A percentile compares a stretch with the other conserved stretches of the same genome.
These are phyloP conservation scores for Xylocopa sonorina DNA, from an alignment of 1,140 invertebrate genomes.

Conservation along the genomic window DNA sequence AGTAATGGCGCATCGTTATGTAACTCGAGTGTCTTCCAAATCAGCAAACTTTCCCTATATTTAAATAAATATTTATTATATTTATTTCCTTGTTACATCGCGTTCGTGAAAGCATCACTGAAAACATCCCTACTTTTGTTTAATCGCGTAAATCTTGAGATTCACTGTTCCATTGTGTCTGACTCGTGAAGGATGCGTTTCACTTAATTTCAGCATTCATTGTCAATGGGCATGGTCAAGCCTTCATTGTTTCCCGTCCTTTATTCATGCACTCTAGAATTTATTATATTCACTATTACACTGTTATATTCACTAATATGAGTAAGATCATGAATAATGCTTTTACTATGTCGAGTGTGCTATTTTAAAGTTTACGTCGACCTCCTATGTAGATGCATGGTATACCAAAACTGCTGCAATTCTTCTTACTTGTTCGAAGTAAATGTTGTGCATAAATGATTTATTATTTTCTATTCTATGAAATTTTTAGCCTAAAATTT, in stretches of 20 bases:
- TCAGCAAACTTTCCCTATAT: conserved; percentile 2
- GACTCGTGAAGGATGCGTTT: conserved; percentile 10
- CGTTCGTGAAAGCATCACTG: too few relatives aligned
- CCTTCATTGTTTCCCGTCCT: not conserved
- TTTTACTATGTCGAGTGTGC: conserved; percentile 7
- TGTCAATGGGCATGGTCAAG: not conserved
- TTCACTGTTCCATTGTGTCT: not conserved
- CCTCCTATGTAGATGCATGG: not conserved
- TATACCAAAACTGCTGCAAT: not conserved
- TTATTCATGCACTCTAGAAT: not conserved
- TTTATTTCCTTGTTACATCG: too few relatives aligned
- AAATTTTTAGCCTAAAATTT: too few relatives aligned
- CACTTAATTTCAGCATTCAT: conserved; percentile 17
- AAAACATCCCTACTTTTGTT: not conserved
- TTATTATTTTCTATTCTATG: too few relatives aligned
- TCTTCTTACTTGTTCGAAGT: not conserved
- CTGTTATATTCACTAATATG: not conserved
- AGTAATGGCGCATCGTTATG: conserved; percentile 19
- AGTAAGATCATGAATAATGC: conserved; percentile 15
- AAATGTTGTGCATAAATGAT: too few relatives aligned
- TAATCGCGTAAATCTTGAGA: too few relatives aligned
- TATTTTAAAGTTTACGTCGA: not conserved
- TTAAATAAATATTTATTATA: not conserved
- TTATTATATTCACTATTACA: not conserved
- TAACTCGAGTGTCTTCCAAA: conserved; percentile 15